A percentile compares a stretch with the other conserved stretches of the same genome.
Conservation (phyloP, 2,888 invertebrate species). For the Lydus trimaculatus region DNA sequence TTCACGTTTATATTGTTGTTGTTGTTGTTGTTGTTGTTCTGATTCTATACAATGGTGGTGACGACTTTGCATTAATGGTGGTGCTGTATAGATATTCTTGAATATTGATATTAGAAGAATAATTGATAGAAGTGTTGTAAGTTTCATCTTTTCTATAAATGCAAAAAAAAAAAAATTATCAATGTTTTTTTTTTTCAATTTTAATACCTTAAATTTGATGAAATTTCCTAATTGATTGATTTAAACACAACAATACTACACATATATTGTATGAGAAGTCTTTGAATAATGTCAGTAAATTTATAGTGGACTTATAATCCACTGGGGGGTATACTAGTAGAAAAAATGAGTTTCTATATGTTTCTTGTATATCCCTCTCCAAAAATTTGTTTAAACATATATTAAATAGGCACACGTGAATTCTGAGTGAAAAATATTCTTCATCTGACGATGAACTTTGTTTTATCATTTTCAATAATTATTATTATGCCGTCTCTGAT, state of each 20-base stretch:
- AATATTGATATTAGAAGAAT: background rate
- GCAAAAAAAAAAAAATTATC: background rate
- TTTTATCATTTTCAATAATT: slow-evolving; percentile 14
- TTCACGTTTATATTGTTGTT: slow-evolving; percentile 8
- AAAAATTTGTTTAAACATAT: slow-evolving; percentile 8
- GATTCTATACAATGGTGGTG: background rate
- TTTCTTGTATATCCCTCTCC: slow-evolving; percentile 16
- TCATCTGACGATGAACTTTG: slow-evolving; percentile 18
- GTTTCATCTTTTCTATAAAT: background rate
- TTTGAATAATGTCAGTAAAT: slow-evolving; percentile 10
- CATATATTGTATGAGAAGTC: background rate
- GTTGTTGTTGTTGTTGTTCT: background rate
- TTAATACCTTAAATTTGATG: background rate
- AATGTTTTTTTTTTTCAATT: background rate
- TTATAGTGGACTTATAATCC: slow-evolving; percentile 16
- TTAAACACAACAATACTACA: background rate
- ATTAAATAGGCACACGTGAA: slow-evolving; percentile 22
- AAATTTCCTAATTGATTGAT: too few species aligned
- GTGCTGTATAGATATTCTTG: background rate
- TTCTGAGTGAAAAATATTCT: slow-evolving; percentile 25
- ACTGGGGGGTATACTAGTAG: background rate
- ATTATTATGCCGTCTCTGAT: slow-evolving; percentile 11
- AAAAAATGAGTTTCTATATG: slow-evolving; percentile 13
- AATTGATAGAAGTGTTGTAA: background rate
- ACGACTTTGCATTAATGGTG: background rate